phyloP scores from a whole-genome alignment of 2,888 invertebrate genomes.

The Lasioglossum leucozonium region DNA sequence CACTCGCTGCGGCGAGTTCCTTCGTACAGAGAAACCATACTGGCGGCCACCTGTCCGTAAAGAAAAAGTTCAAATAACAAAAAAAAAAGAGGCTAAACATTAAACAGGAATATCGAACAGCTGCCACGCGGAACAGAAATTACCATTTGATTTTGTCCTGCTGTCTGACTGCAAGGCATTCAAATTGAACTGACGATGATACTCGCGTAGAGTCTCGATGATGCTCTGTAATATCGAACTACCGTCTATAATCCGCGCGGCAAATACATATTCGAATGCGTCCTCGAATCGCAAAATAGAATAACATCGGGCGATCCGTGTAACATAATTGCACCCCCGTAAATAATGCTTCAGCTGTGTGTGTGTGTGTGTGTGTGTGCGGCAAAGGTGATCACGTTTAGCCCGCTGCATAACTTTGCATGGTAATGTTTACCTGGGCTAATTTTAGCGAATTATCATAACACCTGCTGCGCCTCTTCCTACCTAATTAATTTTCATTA shows the following conservation, averaged over 20 bases:
- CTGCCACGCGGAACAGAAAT: background rate
- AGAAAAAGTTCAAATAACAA: background rate
- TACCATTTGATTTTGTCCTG: background rate
- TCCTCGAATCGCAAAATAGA: slow-evolving; percentile 30
- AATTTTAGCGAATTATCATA: slow-evolving; percentile 65
- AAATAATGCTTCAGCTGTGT: slow-evolving; percentile 48
- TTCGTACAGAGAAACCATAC: background rate
- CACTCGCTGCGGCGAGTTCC: too few relatives aligned
- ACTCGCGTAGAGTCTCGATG: background rate
- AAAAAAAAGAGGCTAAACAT: background rate
- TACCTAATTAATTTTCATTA: slow-evolving; percentile 56
- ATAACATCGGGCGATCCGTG: slow-evolving; percentile 29
- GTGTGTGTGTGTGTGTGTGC: slow-evolving; percentile 2
- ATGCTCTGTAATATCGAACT: slow-evolving; percentile 3
- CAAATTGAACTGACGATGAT: background rate
- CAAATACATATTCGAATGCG: slow-evolving; percentile 18
- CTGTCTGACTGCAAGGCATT: background rate
- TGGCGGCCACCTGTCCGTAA: background rate
- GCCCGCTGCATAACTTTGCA: slow-evolving; percentile 58
- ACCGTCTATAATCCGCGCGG: slow-evolving; percentile 10
- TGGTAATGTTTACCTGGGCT: slow-evolving; percentile 48
- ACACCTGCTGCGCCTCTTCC: slow-evolving; percentile 56
- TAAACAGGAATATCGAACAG: background rate
- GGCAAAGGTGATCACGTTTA: slow-evolving; percentile 41
- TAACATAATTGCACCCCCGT: slow-evolving; percentile 49